Percentiles rank a stretch among this genome's conserved stretches.
phyloP scores from a whole-genome alignment of 1,140 invertebrate species.

The Lucilia cuprina region DNA sequence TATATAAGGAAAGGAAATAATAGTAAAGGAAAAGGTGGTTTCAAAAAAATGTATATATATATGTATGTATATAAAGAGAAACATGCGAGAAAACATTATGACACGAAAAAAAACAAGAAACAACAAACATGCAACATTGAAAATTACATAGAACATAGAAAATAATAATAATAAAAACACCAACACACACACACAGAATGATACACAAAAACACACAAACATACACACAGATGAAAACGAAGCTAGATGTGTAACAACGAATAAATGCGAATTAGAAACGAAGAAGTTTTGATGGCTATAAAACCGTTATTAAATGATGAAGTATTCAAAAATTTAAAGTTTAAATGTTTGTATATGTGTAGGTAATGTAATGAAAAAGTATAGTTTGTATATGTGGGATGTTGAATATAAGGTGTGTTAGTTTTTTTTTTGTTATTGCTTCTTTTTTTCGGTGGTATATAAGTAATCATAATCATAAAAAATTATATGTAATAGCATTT shows the following conservation, averaged over 20 bases:
- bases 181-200: not conserved
- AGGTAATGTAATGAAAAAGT: not conserved
- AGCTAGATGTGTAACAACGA: not conserved
- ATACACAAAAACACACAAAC: not conserved
- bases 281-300: not conserved
- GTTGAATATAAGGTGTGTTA: not conserved
- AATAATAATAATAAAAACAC: not conserved
- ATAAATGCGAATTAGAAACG: not conserved
- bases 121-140: slow-evolving; percentile 32
- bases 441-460: not conserved
- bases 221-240: not conserved
- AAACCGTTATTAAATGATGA: not conserved
- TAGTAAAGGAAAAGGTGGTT: too few relatives aligned
- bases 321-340: not conserved
- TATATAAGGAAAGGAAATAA: too few relatives aligned
- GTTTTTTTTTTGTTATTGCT: not conserved
- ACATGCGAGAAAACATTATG: slow-evolving; percentile 27
- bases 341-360: not conserved
- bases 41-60: not conserved
- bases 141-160: slow-evolving; percentile 13
- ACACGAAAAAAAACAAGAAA: not conserved
- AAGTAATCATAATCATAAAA: not conserved
- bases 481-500: slow-evolving; percentile 13
- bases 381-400: not conserved
- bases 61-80: not conserved